Percentiles rank a stretch among this genome's conserved stretches.
phyloP scores from a whole-genome alignment of 2,888 invertebrate species.

The Pocota personata region DNA sequence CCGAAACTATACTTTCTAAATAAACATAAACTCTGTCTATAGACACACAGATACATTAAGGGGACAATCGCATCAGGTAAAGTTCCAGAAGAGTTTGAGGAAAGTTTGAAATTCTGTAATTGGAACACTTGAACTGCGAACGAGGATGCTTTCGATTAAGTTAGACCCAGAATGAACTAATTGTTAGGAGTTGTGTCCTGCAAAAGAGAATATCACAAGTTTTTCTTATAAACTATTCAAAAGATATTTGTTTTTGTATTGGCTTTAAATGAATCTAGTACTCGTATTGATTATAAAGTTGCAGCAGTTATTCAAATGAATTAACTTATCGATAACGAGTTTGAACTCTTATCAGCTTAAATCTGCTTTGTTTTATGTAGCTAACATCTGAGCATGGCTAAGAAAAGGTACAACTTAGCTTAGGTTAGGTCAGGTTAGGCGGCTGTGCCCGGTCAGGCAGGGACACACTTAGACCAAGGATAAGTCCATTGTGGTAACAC shows the following conservation, averaged over 20 bases:
- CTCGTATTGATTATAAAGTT: constrained; percentile 6
- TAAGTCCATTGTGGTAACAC: too few species aligned
- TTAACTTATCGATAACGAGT: background rate
- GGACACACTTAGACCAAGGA: too few species aligned
- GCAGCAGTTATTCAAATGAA: background rate
- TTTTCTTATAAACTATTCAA: background rate
- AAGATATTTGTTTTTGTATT: background rate
- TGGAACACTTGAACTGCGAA: constrained; percentile 38
- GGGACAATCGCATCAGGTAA: constrained; percentile 11
- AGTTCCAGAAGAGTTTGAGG: constrained; percentile 9
- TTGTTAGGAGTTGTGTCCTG: background rate
- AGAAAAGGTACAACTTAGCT: too few species aligned
- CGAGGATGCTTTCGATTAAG: constrained; percentile 25
- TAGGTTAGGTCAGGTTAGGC: too few species aligned
- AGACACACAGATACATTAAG: background rate
- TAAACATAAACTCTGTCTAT: background rate
- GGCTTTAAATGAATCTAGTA: background rate
- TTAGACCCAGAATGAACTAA: constrained; percentile 18
- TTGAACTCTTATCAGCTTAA: background rate
- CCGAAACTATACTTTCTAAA: background rate
- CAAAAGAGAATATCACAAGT: background rate
- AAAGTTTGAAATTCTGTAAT: constrained; percentile 40
- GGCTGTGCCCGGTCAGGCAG: too few species aligned
- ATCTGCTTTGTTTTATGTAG: too few species aligned
- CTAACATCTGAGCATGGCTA: too few species aligned